Base-by-base conservation (phyloP, 2,113 vertebrate species). In the Caranx melampygus region DNA sequence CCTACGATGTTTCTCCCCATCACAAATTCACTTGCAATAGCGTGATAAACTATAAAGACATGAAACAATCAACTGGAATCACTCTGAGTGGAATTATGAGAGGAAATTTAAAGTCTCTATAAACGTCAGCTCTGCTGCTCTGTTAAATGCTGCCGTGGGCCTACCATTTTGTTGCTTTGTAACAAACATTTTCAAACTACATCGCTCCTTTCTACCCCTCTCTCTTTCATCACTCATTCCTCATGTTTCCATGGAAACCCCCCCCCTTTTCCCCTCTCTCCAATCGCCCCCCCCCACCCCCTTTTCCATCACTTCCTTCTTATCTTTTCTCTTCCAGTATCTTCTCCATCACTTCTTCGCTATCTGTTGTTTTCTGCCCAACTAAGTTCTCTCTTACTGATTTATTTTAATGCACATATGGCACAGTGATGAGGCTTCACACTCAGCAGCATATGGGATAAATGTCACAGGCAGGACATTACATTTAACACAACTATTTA, bases 211-310 rank as follows among this genome's bases (percentile, higher is more conserved):
- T 67, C 62, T 75, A 65, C 45, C 64, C 44, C 54, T 57, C 54
- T 72, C 60, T 70, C 33, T 26, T 26, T 45, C 55, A 82, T 87
- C 85, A 64, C 55, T 81, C 82, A 68, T 62, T 87, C 74, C 59
- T 83, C 69, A 82, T 12, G 61, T 89, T 87, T 87, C 90, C 86
- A 85, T 85, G 85, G 87, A 81, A 84, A 84, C 13, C 34, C n/a
- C 68, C 44, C 11, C 49, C 49, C 72, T 6, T 18, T 58, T 52
- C 62, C 21, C 26, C 15, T 6, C 42, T 57, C 78, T 66, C 31
- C 51, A 1, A 26, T 26, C 26, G 26, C 26, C 26, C 26, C 26
- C 31, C 51, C 2, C 34, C 34, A 2, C 42, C 15, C 70, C 37
- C 47, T 47, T 83, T 82, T 68, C 74, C 65, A 79, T 77, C 75